Evolutionary conservation across 2,797 vertebrate genomes (phyloP), one percentile per base, ranked within the genome.

Genomic region (Malurus leucopterus): DNA sequence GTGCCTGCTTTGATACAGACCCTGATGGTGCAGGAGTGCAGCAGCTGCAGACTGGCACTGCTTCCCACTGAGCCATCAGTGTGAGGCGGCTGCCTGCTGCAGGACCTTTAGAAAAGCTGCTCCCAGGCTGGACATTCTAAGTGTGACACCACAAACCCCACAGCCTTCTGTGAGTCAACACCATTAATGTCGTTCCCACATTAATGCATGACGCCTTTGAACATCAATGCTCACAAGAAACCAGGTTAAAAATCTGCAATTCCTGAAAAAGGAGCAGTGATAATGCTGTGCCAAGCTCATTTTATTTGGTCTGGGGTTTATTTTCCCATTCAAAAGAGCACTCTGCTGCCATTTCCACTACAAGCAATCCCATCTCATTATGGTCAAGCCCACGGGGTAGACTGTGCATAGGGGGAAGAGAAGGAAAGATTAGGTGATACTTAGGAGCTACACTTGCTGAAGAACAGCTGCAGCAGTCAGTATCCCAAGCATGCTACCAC

Each of bases 391-490:
- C 73, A 78, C 5, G 3, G 59, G 44, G 59, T 32, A 53, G 44
- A 73, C 63, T 6, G 22, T 8, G 30, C 3, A 0, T 1, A 26
- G 30, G 24, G 24, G 34, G 18, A 91, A 62, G 41, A 68, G 41
- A 65, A 70, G 34, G 53, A 81, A 83, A 77, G 36, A 61, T 68
- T 19, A 32, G 6, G 47, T 6, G 10, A 55, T 88, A 41, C 21
- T 41, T 64, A 20, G 49, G 67, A 90, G 36, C 57, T 54, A 47
- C 12, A 18, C 67, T 68, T 51, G 57, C 49, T 38, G 41, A 67
- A 84, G 67, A 93, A 49, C 70, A 79, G 82, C 89, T 84, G 84
- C 55, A 89, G 84, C 63, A 84, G 40, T 36, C 73, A 65, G 50
- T 30, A 90, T 47, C 76, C 59, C 36, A 65, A 67, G 55, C 19